These are phyloP conservation scores for Stegophylla sp. DNA, from an alignment of 2,888 invertebrate genomes.

Conservation along the genomic window DNA sequence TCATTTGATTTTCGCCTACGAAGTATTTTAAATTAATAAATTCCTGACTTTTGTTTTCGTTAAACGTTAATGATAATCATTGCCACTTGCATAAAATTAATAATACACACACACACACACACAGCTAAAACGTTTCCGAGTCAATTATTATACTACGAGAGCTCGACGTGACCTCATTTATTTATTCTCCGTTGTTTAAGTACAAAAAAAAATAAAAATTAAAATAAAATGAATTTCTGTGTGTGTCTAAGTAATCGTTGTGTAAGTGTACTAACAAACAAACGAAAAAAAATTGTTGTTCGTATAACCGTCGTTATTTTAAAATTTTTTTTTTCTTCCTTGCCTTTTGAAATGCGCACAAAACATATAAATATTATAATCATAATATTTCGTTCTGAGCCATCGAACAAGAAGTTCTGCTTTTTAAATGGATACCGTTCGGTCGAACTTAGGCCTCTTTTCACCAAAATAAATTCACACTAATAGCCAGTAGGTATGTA, in stretches of 20 bases:
- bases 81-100: background rate
- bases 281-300: conserved; percentile 6
- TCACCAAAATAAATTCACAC: too few species aligned
- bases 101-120: too few species aligned
- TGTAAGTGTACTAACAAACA: background rate
- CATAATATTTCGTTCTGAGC: background rate
- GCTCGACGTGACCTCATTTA: conserved; percentile 31
- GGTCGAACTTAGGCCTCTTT: too few species aligned
- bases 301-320: conserved; percentile 10
- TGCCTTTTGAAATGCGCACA: background rate
- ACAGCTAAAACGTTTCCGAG: conserved; percentile 15
- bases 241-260: background rate
- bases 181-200: conserved; percentile 8
- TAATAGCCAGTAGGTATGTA: too few species aligned
- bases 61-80: background rate
- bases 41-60: background rate
- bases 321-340: conserved; percentile 14
- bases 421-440: conserved; percentile 25
- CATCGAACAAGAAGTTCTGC: conserved; percentile 13
- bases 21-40: background rate
- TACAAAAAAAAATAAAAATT: conserved; percentile 1
- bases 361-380: conserved; percentile 8
- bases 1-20: too few species aligned
- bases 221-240: conserved; percentile 20
- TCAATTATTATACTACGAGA: conserved; percentile 24